Evolutionary conservation across 1,140 invertebrate genomes (phyloP).

Genomic region (Helicoverpa zea): DNA sequence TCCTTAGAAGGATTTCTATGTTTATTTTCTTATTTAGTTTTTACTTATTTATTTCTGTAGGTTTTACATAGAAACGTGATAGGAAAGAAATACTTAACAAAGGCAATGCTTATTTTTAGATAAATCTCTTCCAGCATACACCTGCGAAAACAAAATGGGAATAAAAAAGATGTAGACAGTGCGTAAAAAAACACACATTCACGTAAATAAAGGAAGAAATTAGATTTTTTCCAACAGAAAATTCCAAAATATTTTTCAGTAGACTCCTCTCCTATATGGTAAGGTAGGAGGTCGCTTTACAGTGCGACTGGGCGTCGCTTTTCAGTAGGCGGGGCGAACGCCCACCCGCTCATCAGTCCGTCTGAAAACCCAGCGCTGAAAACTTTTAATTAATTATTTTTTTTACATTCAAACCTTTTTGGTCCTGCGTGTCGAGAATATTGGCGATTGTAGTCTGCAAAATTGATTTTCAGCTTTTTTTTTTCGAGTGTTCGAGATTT

Average conservation of each 20-base stretch:
- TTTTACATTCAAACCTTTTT: conserved; percentile 42
- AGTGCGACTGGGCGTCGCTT: conserved; percentile 80
- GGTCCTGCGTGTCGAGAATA: conserved; percentile 39
- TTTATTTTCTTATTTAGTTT: no score
- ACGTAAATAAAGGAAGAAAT: no score
- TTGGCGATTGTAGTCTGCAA: conserved; percentile 5
- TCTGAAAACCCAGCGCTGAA: conserved; percentile 36
- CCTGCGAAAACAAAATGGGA: no score
- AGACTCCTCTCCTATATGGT: conserved; percentile 33
- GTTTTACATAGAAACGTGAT: no score
- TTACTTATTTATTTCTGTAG: no score
- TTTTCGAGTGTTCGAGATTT: conserved; percentile 5
- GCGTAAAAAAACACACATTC: no score
- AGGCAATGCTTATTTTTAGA: no score
- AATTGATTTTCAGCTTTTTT: conserved; percentile 32
- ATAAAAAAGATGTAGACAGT: no score
- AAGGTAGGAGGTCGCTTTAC: conserved; percentile 75
- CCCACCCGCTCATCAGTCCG: conserved; percentile 68
- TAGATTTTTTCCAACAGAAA: no score
- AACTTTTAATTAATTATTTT: conserved; percentile 55
- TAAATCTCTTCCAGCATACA: no score
- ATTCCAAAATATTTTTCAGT: neutral
- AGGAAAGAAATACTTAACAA: no score
- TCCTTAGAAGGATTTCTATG: no score
- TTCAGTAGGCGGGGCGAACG: conserved; percentile 70